These are phyloP conservation scores for Pseudochirops cupreus DNA, from an alignment of 2,797 vertebrate genomes.

Conservation along the genomic window DNA sequence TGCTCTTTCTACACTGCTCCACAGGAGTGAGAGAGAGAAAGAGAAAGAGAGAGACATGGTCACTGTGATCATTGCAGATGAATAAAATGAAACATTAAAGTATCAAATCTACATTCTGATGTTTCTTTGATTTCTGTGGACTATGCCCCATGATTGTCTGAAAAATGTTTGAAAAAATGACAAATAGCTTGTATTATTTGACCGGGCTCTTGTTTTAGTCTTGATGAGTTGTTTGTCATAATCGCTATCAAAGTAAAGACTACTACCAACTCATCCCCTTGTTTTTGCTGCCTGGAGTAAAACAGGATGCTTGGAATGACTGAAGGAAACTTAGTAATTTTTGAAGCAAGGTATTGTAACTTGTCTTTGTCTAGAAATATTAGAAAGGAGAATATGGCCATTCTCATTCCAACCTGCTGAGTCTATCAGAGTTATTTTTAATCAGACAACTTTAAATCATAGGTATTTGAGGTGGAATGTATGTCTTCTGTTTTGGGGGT, in stretches of 20 bases:
- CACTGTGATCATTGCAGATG: neutral
- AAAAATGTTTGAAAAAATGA: slow-evolving; percentile 2
- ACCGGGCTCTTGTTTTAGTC: slow-evolving; percentile 28
- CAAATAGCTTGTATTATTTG: slow-evolving; percentile 30
- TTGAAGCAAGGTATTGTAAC: slow-evolving; percentile 22
- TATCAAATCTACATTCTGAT: neutral
- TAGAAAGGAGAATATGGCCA: slow-evolving; percentile 19
- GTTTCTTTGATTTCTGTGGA: slow-evolving; percentile 8
- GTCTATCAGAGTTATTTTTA: slow-evolving; percentile 34
- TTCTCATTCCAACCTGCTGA: slow-evolving; percentile 12
- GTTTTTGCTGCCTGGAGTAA: slow-evolving; percentile 60
- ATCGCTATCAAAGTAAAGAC: slow-evolving; percentile 41
- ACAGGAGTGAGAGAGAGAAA: neutral
- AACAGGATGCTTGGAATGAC: slow-evolving; percentile 66
- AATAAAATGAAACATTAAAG: neutral
- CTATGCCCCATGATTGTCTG: neutral
- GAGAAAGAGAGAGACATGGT: neutral
- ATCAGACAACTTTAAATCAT: neutral
- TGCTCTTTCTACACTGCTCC: neutral
- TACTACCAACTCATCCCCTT: neutral
- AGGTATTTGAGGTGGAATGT: neutral
- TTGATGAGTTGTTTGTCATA: neutral
- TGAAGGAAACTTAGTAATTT: slow-evolving; percentile 50
- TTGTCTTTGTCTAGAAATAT: slow-evolving; percentile 18
- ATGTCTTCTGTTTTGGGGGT: slow-evolving; percentile 47